phyloP scores from a whole-genome alignment of 2,888 invertebrate species.

The Drosophila macrospina region DNA sequence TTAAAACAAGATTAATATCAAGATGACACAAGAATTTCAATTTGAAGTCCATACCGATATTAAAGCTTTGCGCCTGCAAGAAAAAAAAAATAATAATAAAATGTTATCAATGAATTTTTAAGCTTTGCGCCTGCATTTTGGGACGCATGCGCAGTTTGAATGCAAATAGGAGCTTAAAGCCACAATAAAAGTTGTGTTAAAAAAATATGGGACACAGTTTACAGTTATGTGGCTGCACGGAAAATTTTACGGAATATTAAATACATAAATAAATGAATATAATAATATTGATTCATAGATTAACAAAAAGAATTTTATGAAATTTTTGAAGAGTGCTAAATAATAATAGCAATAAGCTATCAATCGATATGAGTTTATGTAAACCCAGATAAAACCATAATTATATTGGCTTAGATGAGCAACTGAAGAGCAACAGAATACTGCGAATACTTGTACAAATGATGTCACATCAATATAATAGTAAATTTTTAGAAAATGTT shows the following conservation, averaged over 20 bases:
- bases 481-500: slow-evolving; percentile 14
- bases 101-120: not conserved
- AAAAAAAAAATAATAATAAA: too few species aligned
- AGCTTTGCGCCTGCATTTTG: slow-evolving; percentile 9
- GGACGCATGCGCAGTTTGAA: slow-evolving; percentile 29
- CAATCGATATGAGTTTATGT: not conserved
- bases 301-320: too few species aligned
- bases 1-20: too few species aligned
- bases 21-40: too few species aligned
- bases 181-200: slow-evolving; percentile 11
- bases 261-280: not conserved
- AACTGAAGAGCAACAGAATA: not conserved
- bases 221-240: slow-evolving; percentile 29
- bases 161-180: slow-evolving; percentile 16
- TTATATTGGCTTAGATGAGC: not conserved
- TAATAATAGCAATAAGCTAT: not conserved
- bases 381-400: not conserved
- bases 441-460: slow-evolving; percentile 1
- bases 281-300: not conserved
- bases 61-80: too few species aligned
- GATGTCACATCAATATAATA: slow-evolving; percentile 20
- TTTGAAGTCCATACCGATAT: too few species aligned
- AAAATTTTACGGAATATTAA: slow-evolving; percentile 2
- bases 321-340: not conserved
- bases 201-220: slow-evolving; percentile 26